Evolutionary conservation across 2,797 vertebrate species (phyloP), one percentile per base, ranked within the genome.

Genomic region (Premnoplex brunnescens): DNA sequence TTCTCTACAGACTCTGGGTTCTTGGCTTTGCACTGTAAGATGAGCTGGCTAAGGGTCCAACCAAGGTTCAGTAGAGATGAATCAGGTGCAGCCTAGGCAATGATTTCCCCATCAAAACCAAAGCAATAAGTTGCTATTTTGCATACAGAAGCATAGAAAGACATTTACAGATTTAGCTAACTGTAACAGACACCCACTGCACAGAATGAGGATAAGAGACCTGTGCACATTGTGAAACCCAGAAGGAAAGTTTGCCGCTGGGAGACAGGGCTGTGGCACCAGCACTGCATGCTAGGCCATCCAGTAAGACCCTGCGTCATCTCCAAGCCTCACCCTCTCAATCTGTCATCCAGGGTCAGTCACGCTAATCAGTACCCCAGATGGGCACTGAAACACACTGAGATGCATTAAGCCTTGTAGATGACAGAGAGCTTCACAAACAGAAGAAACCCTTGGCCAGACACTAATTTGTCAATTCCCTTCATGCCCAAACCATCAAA

Each of bases 261-360:
- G 12, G 27, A 73, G 43, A 19, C 19, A 17, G 36, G 66, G 56
- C 63, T 62, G 23, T 17, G n/a, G 32, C 18, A 8, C 59, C 44
- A 58, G 55, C 28, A 26, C 0, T n/a, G 10, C 5, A 1, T 20
- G 27, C 27, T 26, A 12, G 24, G 26, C 49, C 39, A 1, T 12
- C 39, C 59, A 20, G 12, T n/a, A 24, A 56, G 32, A 49, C 39
- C 28, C 48, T 7, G n/a, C 24, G 8, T 1, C 14, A 28, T 41
- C 80, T 54, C 54, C 8, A 4, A 82, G 75, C 41, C 63, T 88
- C 63, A 14, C 60, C 58, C 49, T 82, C 62, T 78, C 63, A 77
- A 41, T 83, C 55, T 69, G 63, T 81, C 58, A 64, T 19, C n/a
- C 0, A 0, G 7, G 27, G 32, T 54, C 55, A 85, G 48, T 13